Base-by-base conservation (phyloP, 2,797 vertebrate species). In the Adrianichthys oophorus region DNA sequence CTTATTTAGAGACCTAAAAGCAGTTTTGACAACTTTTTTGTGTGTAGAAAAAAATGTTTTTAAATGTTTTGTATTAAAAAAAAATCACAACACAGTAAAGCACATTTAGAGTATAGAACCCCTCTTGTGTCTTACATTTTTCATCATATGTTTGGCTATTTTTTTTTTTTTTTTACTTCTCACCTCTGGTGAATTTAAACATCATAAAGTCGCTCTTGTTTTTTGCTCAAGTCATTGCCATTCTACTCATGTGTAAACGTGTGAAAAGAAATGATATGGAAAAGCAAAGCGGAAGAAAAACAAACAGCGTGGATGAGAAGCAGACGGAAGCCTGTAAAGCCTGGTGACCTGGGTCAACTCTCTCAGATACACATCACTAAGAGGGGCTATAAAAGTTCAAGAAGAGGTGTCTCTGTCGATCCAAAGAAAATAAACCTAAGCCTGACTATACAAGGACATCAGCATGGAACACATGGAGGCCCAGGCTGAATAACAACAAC, bases 341-440 rank as follows among this genome's bases (percentile, higher is more conserved):
- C 62, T 70, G 70, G 72, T 87, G 82, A 90, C 87, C 81, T 57
- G 64, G 90, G 89, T 92, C 90, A 91, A 70, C 76, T 65, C 85
- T 88, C 86, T 86, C 82, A 89, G 87, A 91, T 85, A 88, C 87
- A 89, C 87, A 89, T 88, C 82, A 79, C 83, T 87, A 83, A 90
- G 87, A 90, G 80, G 86, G 87, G 76, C 88, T 79, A 84, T 88
- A 87, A 90, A 90, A 90, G 88, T 88, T 92, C 89, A 90, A 89
- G 90, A 92, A 86, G 87, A 91, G 89, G 85, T 88, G 87, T 88
- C 85, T 84, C 77, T 86, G 79, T 85, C 86, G 80, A 89, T 87
- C 87, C 83, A 87, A 86, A 86, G 84, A 90, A 87, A 89, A 90
- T 90, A 90, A 92, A 91, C 87, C 80, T 74, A 63, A 65, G 81